phyloP scores from a whole-genome alignment of 2,113 vertebrate genomes.

The Mus spicilegus region DNA sequence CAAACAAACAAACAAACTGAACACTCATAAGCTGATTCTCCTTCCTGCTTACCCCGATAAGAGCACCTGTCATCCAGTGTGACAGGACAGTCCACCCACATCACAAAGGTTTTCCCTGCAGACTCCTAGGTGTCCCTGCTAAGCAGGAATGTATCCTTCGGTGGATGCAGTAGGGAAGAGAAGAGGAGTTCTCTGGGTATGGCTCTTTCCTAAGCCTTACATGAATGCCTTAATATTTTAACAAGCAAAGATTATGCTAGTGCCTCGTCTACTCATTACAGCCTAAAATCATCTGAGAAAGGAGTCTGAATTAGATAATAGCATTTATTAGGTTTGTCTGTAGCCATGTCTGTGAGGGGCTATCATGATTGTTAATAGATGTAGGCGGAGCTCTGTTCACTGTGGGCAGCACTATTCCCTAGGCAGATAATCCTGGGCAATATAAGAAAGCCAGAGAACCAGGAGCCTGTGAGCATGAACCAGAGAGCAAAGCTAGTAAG shows the following conservation, averaged over 20 bases:
- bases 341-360: neutral
- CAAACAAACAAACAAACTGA: neutral
- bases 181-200: neutral
- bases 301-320: no score
- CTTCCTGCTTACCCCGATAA: neutral
- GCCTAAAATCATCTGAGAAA: neutral
- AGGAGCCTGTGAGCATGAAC: neutral
- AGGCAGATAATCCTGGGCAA: no score
- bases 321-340: neutral
- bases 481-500: neutral
- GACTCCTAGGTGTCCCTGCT: neutral
- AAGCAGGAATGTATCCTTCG: neutral
- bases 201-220: neutral
- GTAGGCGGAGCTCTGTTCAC: neutral
- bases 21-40: neutral
- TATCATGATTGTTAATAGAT: neutral
- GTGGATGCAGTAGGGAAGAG: neutral
- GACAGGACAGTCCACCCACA: no score
- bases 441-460: neutral
- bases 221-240: neutral
- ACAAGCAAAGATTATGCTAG: neutral
- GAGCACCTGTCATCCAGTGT: neutral
- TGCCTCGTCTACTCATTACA: no score
- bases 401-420: neutral
- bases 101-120: neutral